A percentile compares a stretch with the other conserved stretches of the same genome.
These are phyloP conservation scores for Oryzias dopingdopingensis DNA, from an alignment of 2,797 vertebrate species.

Conservation along the genomic window DNA sequence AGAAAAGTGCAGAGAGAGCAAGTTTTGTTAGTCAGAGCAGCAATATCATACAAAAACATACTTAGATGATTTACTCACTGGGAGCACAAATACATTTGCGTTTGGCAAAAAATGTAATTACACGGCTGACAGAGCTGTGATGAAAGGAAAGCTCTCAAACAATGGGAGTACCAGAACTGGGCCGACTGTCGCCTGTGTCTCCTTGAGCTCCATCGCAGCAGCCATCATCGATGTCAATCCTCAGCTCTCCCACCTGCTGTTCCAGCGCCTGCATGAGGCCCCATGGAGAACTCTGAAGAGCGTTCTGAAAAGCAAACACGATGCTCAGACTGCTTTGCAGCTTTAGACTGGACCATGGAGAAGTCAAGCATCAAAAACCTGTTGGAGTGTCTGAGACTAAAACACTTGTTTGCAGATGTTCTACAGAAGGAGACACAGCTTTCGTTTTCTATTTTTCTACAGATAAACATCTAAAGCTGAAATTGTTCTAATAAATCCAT, in stretches of 20 bases:
- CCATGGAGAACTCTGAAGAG: conserved; percentile 76
- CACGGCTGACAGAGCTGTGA: conserved; percentile 3
- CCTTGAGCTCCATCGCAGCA: conserved; percentile 56
- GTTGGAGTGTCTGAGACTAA: conserved; percentile 10
- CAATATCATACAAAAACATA: not conserved
- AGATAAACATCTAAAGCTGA: no score
- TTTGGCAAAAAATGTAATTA: conserved; percentile 12
- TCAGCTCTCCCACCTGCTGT: conserved; percentile 85
- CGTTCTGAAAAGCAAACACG: conserved; percentile 68
- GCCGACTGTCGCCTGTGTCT: conserved; percentile 68
- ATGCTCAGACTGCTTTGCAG: not conserved
- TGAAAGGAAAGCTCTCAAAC: conserved; percentile 8
- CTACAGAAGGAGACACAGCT: conserved; percentile 17
- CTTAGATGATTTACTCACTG: not conserved
- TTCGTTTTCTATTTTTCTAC: no score
- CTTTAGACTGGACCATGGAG: not conserved
- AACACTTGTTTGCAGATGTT: conserved; percentile 11
- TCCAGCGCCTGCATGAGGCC: conserved; percentile 84
- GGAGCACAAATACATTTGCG: conserved; percentile 7
- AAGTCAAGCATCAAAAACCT: conserved; percentile 21
- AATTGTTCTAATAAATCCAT: no score
- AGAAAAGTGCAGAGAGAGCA: conserved; percentile 11
- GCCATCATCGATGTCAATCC: conserved; percentile 58
- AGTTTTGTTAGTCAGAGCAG: not conserved
- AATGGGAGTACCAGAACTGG: conserved; percentile 77